Percentiles rank a stretch among this genome's conserved stretches.
Evolutionary conservation across 2,888 invertebrate species (phyloP).

Genomic region (Euclidia mi): DNA sequence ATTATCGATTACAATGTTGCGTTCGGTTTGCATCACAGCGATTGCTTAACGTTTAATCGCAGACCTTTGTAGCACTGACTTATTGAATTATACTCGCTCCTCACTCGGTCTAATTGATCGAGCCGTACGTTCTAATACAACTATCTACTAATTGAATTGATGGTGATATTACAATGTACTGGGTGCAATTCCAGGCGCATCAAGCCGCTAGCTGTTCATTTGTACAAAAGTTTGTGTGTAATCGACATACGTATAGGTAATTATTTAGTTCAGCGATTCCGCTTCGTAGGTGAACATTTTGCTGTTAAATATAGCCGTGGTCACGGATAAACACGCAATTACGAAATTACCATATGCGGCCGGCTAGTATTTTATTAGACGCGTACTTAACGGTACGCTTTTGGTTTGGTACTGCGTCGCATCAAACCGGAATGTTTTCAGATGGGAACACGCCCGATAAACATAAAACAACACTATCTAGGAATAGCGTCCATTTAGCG

Average conservation of each 20-base stretch:
- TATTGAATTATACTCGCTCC: constrained; percentile 53
- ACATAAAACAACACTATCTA: constrained; percentile 61
- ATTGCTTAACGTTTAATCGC: constrained; percentile 60
- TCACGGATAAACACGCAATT: constrained; percentile 79
- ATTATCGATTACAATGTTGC: constrained; percentile 60
- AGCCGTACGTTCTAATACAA: constrained; percentile 44
- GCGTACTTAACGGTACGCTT: constrained; percentile 76
- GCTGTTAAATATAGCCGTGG: constrained; percentile 66
- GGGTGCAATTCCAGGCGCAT: constrained; percentile 38
- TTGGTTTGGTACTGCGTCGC: constrained; percentile 58
- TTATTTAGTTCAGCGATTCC: constrained; percentile 67
- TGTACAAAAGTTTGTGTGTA: constrained; percentile 45
- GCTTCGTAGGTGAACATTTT: constrained; percentile 58
- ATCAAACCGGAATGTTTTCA: constrained; percentile 64
- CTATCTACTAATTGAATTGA: constrained; percentile 58
- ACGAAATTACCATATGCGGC: constrained; percentile 80
- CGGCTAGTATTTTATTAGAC: constrained; percentile 73
- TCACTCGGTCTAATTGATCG: constrained; percentile 48
- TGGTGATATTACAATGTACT: constrained; percentile 28
- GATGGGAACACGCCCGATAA: constrained; percentile 56
- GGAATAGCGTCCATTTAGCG: constrained; percentile 54
- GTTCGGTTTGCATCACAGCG: constrained; percentile 57
- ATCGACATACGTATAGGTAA: constrained; percentile 59
- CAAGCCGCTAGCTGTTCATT: constrained; percentile 34
- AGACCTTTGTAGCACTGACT: constrained; percentile 60